A percentile compares a stretch with the other conserved stretches of the same genome.
Evolutionary conservation across 1,140 invertebrate species (phyloP).

Genomic region (Drosophila melanica): DNA sequence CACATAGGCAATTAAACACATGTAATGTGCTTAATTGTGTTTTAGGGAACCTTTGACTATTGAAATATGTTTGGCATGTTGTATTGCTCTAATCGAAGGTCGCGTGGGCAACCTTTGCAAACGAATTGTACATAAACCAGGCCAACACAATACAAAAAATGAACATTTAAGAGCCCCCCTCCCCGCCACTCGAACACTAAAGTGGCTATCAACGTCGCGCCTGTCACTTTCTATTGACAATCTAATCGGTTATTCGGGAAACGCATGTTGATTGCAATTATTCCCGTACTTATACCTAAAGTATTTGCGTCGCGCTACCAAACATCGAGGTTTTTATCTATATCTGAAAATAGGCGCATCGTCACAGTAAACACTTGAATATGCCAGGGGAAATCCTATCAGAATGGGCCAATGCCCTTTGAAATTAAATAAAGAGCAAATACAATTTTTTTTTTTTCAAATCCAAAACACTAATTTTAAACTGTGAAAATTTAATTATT

Average conservation of each 20-base stretch:
- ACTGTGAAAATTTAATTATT: not conserved
- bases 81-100: not conserved
- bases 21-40: slow-evolving; percentile 61
- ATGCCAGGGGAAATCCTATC: not conserved
- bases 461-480: too few species aligned
- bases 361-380: not conserved
- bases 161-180: slow-evolving; percentile 13
- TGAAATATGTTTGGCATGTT: slow-evolving; percentile 5
- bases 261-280: slow-evolving; percentile 4
- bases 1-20: slow-evolving; percentile 51
- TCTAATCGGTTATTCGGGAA: slow-evolving; percentile 33
- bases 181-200: slow-evolving; percentile 15
- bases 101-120: not conserved
- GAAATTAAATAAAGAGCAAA: too few species aligned
- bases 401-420: not conserved
- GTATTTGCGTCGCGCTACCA: not conserved
- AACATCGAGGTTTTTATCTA: slow-evolving; percentile 1
- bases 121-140: not conserved
- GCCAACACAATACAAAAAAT: not conserved
- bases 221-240: slow-evolving; percentile 46
- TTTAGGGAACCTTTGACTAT: slow-evolving; percentile 28
- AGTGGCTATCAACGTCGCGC: slow-evolving; percentile 35
- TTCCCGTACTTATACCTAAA: not conserved
- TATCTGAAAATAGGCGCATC: not conserved
- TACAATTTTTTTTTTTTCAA: too few species aligned